Conservation (phyloP, 2,797 vertebrate species). For the Sparidentex hasta region DNA sequence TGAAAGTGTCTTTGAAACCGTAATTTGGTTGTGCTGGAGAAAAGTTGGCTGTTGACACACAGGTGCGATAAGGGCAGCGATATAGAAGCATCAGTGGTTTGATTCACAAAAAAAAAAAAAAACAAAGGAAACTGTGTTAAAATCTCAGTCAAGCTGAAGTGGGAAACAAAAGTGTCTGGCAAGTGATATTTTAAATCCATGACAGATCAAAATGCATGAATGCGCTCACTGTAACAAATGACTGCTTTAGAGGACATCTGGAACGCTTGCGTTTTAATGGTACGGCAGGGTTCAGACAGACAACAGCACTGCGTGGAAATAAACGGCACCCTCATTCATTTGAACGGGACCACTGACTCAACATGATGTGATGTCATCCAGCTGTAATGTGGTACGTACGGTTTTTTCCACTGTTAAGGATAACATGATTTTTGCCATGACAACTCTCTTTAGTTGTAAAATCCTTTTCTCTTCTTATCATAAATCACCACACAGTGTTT, state of each 20-base stretch:
- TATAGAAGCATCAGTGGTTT: not conserved
- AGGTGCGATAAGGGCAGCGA: not conserved
- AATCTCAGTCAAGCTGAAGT: not conserved
- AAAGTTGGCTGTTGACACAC: not conserved
- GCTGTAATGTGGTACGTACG: not conserved
- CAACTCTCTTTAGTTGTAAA: not conserved
- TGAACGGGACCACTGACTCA: not conserved
- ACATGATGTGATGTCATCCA: not conserved
- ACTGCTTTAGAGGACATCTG: not conserved
- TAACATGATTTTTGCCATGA: not conserved
- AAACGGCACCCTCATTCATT: no score
- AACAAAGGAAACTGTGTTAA: rapidly evolving
- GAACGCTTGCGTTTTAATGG: not conserved
- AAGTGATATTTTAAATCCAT: slow-evolving; percentile 5
- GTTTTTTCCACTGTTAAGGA: not conserved
- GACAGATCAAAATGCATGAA: not conserved
- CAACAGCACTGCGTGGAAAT: not conserved
- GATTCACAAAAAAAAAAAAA: not conserved
- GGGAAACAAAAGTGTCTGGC: not conserved
- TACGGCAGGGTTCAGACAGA: not conserved
- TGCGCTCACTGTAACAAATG: not conserved
- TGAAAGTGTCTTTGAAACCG: slow-evolving; percentile 5
- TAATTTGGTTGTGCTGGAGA: not conserved
- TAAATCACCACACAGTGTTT: not conserved
- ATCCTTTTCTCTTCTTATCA: not conserved